Conservation (phyloP, 2,797 vertebrate genomes). For the Echiichthys vipera region DNA sequence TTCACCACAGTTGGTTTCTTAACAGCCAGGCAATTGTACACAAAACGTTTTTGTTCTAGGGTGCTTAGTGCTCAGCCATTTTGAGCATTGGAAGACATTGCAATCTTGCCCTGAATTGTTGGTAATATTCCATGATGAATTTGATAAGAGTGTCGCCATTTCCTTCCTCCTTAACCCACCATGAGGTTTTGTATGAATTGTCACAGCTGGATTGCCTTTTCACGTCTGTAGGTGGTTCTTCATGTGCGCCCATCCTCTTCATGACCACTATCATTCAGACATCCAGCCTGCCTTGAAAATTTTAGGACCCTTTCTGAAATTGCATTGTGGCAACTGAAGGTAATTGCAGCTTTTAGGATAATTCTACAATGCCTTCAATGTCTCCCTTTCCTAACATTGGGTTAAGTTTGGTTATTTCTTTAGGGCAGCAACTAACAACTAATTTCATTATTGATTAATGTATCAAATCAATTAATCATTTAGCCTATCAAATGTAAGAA, state of each 20-base stretch:
- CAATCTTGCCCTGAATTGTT: slow-evolving; percentile 37
- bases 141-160: not conserved
- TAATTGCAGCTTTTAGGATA: slow-evolving; percentile 44
- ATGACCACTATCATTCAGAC: slow-evolving; percentile 41
- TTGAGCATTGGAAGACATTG: slow-evolving; percentile 7
- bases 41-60: slow-evolving; percentile 5
- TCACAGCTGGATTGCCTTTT: slow-evolving; percentile 25
- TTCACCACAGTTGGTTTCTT: slow-evolving; percentile 22
- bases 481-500: not conserved
- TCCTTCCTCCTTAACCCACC: slow-evolving; percentile 34
- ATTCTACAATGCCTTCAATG: slow-evolving; percentile 41
- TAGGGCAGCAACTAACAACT: not conserved
- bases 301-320: slow-evolving; percentile 31
- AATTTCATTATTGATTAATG: not conserved
- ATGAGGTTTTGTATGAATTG: slow-evolving; percentile 27
- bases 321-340: slow-evolving; percentile 19
- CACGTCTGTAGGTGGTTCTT: not conserved
- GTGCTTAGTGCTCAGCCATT: slow-evolving; percentile 2
- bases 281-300: slow-evolving; percentile 5
- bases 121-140: slow-evolving; percentile 42
- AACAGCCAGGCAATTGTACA: slow-evolving; percentile 33
- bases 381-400: not conserved
- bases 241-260: not conserved
- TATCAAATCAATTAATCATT: not conserved
- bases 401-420: not conserved